phyloP scores from a whole-genome alignment of 1,140 invertebrate genomes.

The Chironomus striatipennis region DNA sequence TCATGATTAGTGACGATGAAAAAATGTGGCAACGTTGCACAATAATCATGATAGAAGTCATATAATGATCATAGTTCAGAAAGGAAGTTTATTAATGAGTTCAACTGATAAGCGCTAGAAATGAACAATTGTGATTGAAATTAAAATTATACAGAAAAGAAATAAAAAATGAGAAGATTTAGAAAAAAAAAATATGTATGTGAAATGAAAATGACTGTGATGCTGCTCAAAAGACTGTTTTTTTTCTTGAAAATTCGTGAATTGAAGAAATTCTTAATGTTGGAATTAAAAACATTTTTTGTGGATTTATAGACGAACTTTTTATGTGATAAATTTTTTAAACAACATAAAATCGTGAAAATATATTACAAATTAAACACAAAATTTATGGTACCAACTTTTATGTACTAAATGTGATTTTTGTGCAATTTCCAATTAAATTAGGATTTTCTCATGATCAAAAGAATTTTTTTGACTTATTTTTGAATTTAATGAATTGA shows the following conservation, averaged over 20 bases:
- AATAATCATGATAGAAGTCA: not conserved
- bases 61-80: conserved; percentile 13
- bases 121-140: conserved; percentile 9
- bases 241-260: too few relatives aligned
- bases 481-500: too few relatives aligned
- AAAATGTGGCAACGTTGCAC: not conserved
- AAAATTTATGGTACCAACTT: too few relatives aligned
- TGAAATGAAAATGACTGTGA: not conserved
- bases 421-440: too few relatives aligned
- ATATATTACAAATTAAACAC: too few relatives aligned
- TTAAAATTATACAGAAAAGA: not conserved
- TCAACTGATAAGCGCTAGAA: not conserved
- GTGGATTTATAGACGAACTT: not conserved
- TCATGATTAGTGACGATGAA: not conserved
- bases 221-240: too few relatives aligned
- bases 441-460: too few relatives aligned
- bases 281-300: not conserved
- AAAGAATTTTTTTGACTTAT: too few relatives aligned
- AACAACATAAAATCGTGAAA: too few relatives aligned
- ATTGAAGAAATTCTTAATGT: not conserved
- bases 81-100: conserved; percentile 14
- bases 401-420: too few relatives aligned
- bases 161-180: not conserved
- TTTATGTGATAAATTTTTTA: too few relatives aligned
- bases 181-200: not conserved